These are phyloP conservation scores for Pollenia griseotomentosa DNA, from an alignment of 2,888 invertebrate genomes.

Conservation along the genomic window DNA sequence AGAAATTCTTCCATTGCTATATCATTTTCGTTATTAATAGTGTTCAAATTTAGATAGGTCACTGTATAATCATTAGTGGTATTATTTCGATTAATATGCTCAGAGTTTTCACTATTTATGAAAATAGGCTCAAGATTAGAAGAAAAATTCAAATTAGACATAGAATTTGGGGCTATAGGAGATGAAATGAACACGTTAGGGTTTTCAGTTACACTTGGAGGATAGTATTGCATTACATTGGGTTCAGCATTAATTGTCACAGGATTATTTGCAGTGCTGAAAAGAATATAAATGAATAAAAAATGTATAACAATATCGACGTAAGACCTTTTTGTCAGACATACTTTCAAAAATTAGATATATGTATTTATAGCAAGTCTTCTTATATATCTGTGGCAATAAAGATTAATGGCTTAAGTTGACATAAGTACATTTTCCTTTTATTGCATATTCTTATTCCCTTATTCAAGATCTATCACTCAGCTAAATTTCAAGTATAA, in stretches of 20 bases:
- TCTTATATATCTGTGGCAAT: no score
- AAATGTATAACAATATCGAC: no score
- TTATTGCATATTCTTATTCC: no score
- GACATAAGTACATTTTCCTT: no score
- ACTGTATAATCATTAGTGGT: slow-evolving; percentile 10
- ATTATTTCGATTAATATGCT: slow-evolving; percentile 22
- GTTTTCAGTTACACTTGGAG: slow-evolving; percentile 27
- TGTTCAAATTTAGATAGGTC: slow-evolving; percentile 23
- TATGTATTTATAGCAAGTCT: no score
- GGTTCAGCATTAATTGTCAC: slow-evolving; percentile 15
- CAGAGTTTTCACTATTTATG: slow-evolving; percentile 72
- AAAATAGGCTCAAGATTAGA: slow-evolving; percentile 76
- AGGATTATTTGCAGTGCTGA: slow-evolving; percentile 30
- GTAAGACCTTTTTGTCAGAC: no score
- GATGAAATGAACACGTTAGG: slow-evolving; percentile 39
- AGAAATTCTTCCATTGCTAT: slow-evolving; percentile 78
- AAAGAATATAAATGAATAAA: slow-evolving; percentile 10
- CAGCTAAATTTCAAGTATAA: no score
- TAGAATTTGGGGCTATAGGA: slow-evolving; percentile 4
- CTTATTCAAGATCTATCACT: no score
- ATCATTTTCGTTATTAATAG: slow-evolving; percentile 65
- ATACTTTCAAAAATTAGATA: no score
- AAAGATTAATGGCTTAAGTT: no score
- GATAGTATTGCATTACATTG: slow-evolving; percentile 13
- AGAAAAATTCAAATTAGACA: slow-evolving; percentile 66